Percentiles rank a stretch among this genome's conserved stretches.
Evolutionary conservation across 2,113 vertebrate species (phyloP).

Genomic region (Paracanthobrama guichenoti): DNA sequence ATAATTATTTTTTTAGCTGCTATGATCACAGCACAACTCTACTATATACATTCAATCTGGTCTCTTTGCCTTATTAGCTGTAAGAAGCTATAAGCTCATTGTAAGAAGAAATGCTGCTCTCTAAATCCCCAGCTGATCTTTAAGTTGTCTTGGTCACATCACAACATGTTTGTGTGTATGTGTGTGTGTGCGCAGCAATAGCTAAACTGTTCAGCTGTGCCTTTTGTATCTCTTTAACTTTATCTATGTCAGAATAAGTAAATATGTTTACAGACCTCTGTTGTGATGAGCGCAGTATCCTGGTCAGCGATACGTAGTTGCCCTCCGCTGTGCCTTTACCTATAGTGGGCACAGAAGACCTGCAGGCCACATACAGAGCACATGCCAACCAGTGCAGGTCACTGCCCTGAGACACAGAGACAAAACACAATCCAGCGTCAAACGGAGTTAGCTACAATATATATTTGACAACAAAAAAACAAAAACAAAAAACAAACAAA

Average conservation of each 20-base stretch:
- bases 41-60: background rate
- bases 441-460: background rate
- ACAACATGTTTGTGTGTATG: background rate
- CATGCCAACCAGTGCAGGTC: constrained; percentile 93
- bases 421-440: too few relatives aligned
- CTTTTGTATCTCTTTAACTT: background rate
- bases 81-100: background rate
- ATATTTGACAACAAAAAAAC: too few relatives aligned
- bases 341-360: constrained; percentile 87
- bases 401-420: constrained; percentile 79
- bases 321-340: constrained; percentile 87
- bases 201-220: background rate
- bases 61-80: background rate
- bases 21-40: background rate
- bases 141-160: constrained; percentile 11
- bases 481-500: too few relatives aligned
- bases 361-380: constrained; percentile 91
- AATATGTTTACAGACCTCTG: constrained; percentile 79
- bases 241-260: background rate
- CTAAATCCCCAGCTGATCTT: background rate
- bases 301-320: constrained; percentile 91
- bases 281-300: constrained; percentile 86
- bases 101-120: background rate
- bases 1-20: background rate
- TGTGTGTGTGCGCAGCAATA: background rate